A percentile compares a stretch with the other conserved stretches of the same genome.
Evolutionary conservation across 2,113 vertebrate genomes (phyloP).

Genomic region (Sander lucioperca): DNA sequence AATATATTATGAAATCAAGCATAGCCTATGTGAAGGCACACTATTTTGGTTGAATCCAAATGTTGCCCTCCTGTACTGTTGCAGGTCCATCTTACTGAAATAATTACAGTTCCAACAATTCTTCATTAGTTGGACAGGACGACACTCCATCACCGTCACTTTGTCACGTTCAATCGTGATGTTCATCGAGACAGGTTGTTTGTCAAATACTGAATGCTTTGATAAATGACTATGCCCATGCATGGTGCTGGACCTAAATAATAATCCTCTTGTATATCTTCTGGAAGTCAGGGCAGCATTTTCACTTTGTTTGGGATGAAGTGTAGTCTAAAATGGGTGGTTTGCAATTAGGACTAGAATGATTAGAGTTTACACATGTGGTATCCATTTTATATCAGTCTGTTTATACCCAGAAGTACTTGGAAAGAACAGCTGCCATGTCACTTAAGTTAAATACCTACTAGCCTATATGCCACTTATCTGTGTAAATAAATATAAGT

Average conservation of each 20-base stretch:
- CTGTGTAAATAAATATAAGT: slow-evolving; percentile 7
- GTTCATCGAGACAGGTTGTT: slow-evolving; percentile 33
- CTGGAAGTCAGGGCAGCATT: neutral
- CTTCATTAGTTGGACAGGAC: slow-evolving; percentile 22
- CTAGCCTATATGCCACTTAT: neutral
- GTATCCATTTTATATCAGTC: neutral
- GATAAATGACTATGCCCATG: slow-evolving; percentile 32
- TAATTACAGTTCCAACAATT: slow-evolving; percentile 20
- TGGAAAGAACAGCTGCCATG: slow-evolving; percentile 6
- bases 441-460: slow-evolving; percentile 6
- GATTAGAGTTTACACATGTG: slow-evolving; percentile 7
- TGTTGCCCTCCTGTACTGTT: neutral
- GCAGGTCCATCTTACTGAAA: slow-evolving; percentile 15
- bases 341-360: slow-evolving; percentile 12
- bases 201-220: slow-evolving; percentile 33
- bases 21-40: neutral
- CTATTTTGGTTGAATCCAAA: slow-evolving; percentile 20
- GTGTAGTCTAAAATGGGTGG: neutral
- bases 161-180: slow-evolving; percentile 40
- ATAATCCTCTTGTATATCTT: neutral
- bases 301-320: neutral
- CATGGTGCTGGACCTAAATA: neutral
- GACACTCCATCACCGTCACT: slow-evolving; percentile 37
- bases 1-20: slow-evolving; percentile 29
- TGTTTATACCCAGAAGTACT: neutral